Percentiles rank a stretch among this genome's conserved stretches.
Evolutionary conservation across 37 sponge, comb jelly and placozoan genomes (phyloP).

Genomic region (Chondrosia reniformis): DNA sequence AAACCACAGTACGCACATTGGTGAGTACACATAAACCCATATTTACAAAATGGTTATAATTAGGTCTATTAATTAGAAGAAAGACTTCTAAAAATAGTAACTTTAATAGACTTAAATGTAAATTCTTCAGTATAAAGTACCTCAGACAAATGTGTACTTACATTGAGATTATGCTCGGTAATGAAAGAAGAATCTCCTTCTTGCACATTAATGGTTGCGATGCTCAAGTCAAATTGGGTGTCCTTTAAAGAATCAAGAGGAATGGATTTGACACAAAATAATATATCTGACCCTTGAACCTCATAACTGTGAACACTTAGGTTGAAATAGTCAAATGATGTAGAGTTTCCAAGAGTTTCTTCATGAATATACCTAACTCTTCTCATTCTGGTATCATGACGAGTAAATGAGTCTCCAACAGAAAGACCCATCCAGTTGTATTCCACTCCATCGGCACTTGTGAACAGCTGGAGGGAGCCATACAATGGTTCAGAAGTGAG

Average conservation of each 20-base stretch:
- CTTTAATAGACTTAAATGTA: no score
- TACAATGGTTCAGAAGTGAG: not conserved
- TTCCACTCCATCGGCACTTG: not conserved
- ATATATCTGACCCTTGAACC: not conserved
- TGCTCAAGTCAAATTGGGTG: constrained; percentile 11
- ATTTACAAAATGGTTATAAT: no score
- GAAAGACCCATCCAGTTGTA: not conserved
- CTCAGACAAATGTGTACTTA: not conserved
- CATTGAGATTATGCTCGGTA: not conserved
- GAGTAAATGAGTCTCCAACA: constrained; percentile 25
- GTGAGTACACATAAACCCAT: not conserved
- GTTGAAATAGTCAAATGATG: not conserved
- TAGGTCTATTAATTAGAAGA: no score
- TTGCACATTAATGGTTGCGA: not conserved
- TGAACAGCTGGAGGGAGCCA: constrained; percentile 6
- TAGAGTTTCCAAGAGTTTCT: not conserved
- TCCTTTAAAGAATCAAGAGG: not conserved
- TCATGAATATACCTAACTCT: constrained; percentile 37
- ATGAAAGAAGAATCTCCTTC: constrained; percentile 23
- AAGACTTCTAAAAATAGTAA: no score
- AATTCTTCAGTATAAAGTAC: no score
- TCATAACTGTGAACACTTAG: constrained; percentile 16
- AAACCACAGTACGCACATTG: constrained; percentile 2
- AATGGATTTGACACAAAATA: constrained; percentile 23
- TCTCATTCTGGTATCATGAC: constrained; percentile 11